A percentile compares a stretch with the other conserved stretches of the same genome.
These are phyloP conservation scores for Cyanoramphus novaezelandiae DNA, from an alignment of 2,113 vertebrate genomes.

Conservation along the genomic window DNA sequence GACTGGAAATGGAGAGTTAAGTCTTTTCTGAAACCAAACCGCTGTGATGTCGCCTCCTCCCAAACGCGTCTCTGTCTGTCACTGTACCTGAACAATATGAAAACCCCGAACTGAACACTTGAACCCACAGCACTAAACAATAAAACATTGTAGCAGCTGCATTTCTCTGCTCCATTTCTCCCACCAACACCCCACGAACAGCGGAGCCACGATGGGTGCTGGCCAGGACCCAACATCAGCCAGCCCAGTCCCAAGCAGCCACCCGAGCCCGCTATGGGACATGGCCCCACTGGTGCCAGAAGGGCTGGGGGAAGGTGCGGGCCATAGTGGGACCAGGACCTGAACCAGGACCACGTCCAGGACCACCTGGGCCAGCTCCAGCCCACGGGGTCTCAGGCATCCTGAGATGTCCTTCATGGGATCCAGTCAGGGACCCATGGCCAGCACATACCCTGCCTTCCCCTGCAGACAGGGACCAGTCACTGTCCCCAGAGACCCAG, in stretches of 20 bases:
- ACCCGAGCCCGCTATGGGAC: fast-evolving
- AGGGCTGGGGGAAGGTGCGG: fast-evolving
- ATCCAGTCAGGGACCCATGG: not conserved
- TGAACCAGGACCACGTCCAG: not conserved
- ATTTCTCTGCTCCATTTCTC: not conserved
- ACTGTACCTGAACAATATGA: slow-evolving; percentile 14
- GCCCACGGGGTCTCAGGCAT: not conserved
- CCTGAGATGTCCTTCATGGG: not conserved
- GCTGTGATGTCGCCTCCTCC: not conserved
- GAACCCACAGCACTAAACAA: slow-evolving; percentile 47
- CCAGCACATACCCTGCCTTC: not conserved
- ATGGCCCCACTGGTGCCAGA: fast-evolving
- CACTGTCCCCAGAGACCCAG: not conserved
- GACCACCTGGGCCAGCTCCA: not conserved
- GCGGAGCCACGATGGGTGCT: fast-evolving
- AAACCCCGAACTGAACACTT: not conserved
- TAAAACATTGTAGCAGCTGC: slow-evolving; percentile 34
- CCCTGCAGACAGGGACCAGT: not conserved
- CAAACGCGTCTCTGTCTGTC: not conserved
- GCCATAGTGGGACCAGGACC: not conserved
- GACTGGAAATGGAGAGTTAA: slow-evolving; percentile 13
- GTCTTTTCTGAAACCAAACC: not conserved
- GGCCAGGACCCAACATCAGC: fast-evolving
- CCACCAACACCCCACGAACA: fast-evolving
- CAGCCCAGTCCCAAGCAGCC: not conserved